Evolutionary conservation across 2,888 invertebrate species (phyloP), one percentile per base, ranked within the genome.

Genomic region (Clitarchus hookeri): DNA sequence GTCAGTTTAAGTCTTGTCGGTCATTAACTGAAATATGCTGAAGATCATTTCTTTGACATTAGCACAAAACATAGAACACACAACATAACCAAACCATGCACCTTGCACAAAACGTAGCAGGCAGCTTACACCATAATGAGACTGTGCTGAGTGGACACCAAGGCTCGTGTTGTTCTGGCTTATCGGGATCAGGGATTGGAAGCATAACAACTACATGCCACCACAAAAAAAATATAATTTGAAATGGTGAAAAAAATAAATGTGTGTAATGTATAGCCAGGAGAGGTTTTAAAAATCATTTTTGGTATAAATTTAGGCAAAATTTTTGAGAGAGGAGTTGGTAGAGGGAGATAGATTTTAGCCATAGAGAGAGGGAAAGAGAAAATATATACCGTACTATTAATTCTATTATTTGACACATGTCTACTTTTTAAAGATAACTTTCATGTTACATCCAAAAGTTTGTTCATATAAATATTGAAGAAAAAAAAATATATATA

Each of bases 151-250:
- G 94, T 92, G 96, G 96, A 93, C 97, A 97, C 95, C 96, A 96
- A 93, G 96, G 96, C 93, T 97, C 97, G 94, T 97, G 97, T 95
- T 97, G 96, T 93, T 96, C 96, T 91, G 96, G 96, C 93, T 96
- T 96, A 92, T 95, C 94, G 92, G 96, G 96, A 93, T 96, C 95
- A 92, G 96, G 96, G 93, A 96, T 94, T 92, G 96, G 96, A 94
- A 96, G 94, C 92, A 95, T 86, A 36, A 84, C 83, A 36, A 87
- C 87, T 87, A 79, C 53, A 26, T 77, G 84, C 54, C 84, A 79
- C 23, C 83, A 77, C 77, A 26, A 85, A 84, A 44, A 36, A n/a
- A n/a, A 80, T 54, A 77, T n/a, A 27, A 65, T 44, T 26, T 65
- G 25, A 77, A 36, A 44, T 84, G 36, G 25, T 23, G 44, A 16